Evolutionary conservation across 2,888 invertebrate genomes (phyloP), one percentile per base, ranked within the genome.

Genomic region (Cheilosia vulpina): DNA sequence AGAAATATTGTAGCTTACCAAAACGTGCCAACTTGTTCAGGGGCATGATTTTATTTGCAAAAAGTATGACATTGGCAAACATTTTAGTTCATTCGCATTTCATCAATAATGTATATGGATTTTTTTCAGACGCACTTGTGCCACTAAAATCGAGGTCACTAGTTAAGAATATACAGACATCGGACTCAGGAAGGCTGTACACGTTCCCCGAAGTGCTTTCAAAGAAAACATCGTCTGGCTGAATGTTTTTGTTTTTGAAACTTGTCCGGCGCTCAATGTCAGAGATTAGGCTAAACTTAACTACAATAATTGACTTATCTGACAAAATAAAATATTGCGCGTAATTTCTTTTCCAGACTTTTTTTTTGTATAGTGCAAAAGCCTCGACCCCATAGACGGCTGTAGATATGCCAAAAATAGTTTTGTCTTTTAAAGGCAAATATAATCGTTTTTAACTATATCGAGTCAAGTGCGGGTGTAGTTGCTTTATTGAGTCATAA

Each of bases 161-260:
- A 5, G 4, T 38, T 3, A 21, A 41, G 24, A 52, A 13, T 9
- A 13, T 9, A 5, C 17, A 38, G n/a, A 65, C 34, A 38, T 17
- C 24, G 31, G 52, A 62, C 27, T 27, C 9, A 15, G 34, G 52
- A 43, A 43, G 50, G 19, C n/a, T 19, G 15, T 24, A 34, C 31
- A 55, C 17, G 15, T 21, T 17, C 15, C 15, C 24, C 19, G 15
- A 11, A 34, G 24, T 34, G 11, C 2, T 34, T 9, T 34, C 11
- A 34, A 9, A 24, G 24, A 27, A 17, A n/a, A 45, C 27, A 73
- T 73, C 55, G 57, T 73, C 73, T 73, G 13, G 73, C 55, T 34
- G 55, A 47, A 55, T 47, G 47, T 63, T 45, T 9, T 73, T 53
- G n/a, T 53, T 62, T 60, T n/a, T 9, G 13, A 41, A 15, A 38